Evolutionary conservation across 2,888 invertebrate species (phyloP).

Genomic region (Agrotis ipsilon): DNA sequence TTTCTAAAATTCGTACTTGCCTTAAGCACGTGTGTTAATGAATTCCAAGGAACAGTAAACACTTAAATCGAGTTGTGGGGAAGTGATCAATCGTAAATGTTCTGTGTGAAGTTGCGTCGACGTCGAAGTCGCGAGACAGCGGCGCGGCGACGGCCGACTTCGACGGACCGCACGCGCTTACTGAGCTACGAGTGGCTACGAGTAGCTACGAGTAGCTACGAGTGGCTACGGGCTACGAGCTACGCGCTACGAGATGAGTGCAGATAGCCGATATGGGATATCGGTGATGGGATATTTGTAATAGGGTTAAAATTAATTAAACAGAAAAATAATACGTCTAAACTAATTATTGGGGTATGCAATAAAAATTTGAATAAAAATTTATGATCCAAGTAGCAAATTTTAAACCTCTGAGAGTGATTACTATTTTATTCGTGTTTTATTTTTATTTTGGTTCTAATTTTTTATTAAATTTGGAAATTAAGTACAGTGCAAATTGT

Average conservation of each 20-base stretch:
- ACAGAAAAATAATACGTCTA: neutral
- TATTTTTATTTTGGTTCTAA: no score
- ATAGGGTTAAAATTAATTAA: neutral
- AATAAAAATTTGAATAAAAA: neutral
- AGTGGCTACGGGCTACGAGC: conserved; percentile 69
- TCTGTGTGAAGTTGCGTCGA: conserved; percentile 70
- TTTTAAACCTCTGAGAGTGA: no score
- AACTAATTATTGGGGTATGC: neutral
- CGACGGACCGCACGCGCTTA: conserved; percentile 83
- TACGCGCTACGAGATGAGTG: conserved; percentile 68
- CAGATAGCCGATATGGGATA: conserved; percentile 19
- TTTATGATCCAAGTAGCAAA: neutral
- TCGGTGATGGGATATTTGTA: neutral
- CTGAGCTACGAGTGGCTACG: conserved; percentile 74
- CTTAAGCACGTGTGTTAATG: conserved; percentile 55
- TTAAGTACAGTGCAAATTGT: no score
- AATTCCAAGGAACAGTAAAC: conserved; percentile 65
- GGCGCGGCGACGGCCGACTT: conserved; percentile 81
- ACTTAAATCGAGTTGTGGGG: conserved; percentile 68
- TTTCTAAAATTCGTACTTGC: conserved; percentile 67
- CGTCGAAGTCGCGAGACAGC: conserved; percentile 65
- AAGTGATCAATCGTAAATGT: conserved; percentile 64
- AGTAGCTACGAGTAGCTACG: conserved; percentile 65
- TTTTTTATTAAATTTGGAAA: no score
- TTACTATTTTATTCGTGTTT: no score